Evolutionary conservation across 2,113 vertebrate genomes (phyloP).

Genomic region (Fukomys damarensis): DNA sequence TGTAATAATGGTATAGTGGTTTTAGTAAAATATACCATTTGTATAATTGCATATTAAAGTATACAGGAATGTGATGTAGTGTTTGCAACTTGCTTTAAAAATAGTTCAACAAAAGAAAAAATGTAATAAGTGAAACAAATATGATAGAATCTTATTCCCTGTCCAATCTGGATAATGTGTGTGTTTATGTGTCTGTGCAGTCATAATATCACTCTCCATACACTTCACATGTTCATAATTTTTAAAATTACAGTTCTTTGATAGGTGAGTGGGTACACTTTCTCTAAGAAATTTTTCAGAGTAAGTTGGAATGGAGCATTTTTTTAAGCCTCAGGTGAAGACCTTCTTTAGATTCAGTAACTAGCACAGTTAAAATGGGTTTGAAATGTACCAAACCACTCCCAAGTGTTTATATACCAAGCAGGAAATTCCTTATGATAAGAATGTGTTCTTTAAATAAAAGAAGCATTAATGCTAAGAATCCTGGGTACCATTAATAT

Average conservation of each 20-base stretch:
- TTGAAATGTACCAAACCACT: slow-evolving; percentile 53
- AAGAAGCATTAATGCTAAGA: not conserved
- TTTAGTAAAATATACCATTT: slow-evolving; percentile 41
- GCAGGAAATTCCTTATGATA: not conserved
- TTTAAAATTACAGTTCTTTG: not conserved
- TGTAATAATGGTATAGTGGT: slow-evolving; percentile 8
- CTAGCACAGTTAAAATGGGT: slow-evolving; percentile 36
- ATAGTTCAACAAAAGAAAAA: slow-evolving; percentile 5
- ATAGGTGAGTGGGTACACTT: not conserved
- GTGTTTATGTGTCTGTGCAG: not conserved
- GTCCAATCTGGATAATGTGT: not conserved
- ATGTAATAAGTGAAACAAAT: slow-evolving; percentile 30
- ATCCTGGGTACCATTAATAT: not conserved
- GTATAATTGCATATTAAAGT: slow-evolving; percentile 23
- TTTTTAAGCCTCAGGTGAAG: slow-evolving; percentile 51
- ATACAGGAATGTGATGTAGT: not conserved
- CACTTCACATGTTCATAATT: slow-evolving; percentile 34
- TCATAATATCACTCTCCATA: not conserved
- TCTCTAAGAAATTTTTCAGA: slow-evolving; percentile 22
- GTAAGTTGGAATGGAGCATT: slow-evolving; percentile 35
- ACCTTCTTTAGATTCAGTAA: slow-evolving; percentile 39
- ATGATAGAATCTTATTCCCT: slow-evolving; percentile 18
- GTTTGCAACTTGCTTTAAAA: slow-evolving; percentile 39
- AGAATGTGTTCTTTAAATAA: slow-evolving; percentile 10
- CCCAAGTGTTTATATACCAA: slow-evolving; percentile 35